Percentiles rank a stretch among this genome's conserved stretches.
Conservation (phyloP, 2,113 vertebrate genomes). For the Plestiodon gilberti region DNA sequence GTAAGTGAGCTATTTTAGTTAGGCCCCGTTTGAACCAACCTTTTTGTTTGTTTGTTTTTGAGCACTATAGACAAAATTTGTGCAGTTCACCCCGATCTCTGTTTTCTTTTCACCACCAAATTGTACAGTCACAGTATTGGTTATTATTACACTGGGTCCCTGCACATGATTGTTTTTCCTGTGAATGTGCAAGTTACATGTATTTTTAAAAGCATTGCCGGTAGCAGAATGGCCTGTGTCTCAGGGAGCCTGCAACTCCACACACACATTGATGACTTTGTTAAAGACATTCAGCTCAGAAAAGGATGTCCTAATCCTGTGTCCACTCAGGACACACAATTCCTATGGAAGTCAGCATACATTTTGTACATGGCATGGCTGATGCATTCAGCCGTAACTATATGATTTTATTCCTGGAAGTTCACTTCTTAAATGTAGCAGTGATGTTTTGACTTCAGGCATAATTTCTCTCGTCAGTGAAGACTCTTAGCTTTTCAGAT, state of each 20-base stretch:
- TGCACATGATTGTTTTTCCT: too few relatives aligned
- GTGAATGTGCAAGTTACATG: too few relatives aligned
- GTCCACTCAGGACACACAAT: slow-evolving; percentile 5
- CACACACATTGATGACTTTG: not conserved
- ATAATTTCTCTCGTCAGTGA: slow-evolving; percentile 16
- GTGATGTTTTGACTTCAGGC: slow-evolving; percentile 12
- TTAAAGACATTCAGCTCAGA: not conserved
- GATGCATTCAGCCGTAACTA: not conserved
- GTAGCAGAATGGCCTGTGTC: not conserved
- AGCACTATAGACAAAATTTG: too few relatives aligned
- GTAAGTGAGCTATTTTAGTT: too few relatives aligned
- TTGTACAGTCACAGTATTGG: too few relatives aligned
- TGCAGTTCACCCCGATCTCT: too few relatives aligned
- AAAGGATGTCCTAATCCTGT: not conserved
- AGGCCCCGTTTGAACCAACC: too few relatives aligned
- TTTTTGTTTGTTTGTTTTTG: too few relatives aligned
- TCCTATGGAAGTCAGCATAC: slow-evolving; percentile 23
- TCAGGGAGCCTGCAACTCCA: not conserved
- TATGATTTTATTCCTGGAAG: slow-evolving; percentile 7
- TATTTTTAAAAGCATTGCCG: too few relatives aligned
- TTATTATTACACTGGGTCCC: too few relatives aligned
- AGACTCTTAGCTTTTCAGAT: not conserved
- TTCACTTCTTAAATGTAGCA: not conserved
- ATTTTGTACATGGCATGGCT: not conserved
- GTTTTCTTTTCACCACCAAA: too few relatives aligned